Evolutionary conservation across 2,113 vertebrate species (phyloP).

Genomic region (Clinocottus analis): DNA sequence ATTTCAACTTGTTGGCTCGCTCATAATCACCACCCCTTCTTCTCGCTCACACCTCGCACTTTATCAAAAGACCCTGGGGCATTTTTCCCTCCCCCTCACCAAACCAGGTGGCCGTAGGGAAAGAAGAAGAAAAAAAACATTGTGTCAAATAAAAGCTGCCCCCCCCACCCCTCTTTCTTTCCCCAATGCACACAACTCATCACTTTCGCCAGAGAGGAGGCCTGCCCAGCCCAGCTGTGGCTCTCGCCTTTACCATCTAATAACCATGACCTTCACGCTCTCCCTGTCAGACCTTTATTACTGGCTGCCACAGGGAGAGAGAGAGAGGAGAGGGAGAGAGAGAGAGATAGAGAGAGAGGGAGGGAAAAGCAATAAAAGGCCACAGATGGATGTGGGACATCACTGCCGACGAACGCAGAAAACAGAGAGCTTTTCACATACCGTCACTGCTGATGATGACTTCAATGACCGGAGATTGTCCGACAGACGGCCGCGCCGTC

Average conservation of each 20-base stretch:
- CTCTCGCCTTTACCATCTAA: slow-evolving; percentile 78
- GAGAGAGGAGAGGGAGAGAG: slow-evolving; percentile 58
- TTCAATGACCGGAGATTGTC: slow-evolving; percentile 61
- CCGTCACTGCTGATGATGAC: slow-evolving; percentile 57
- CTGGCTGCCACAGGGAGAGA: slow-evolving; percentile 63
- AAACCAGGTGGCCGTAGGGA: slow-evolving; percentile 70
- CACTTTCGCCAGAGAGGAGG: slow-evolving; percentile 69
- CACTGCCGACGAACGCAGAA: slow-evolving; percentile 67
- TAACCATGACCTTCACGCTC: slow-evolving; percentile 82
- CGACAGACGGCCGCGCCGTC: slow-evolving; percentile 46
- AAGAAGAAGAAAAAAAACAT: slow-evolving; percentile 52
- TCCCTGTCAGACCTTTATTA: slow-evolving; percentile 80
- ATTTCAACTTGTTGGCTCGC: slow-evolving; percentile 53
- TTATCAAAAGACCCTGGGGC: slow-evolving; percentile 62
- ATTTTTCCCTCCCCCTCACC: slow-evolving; percentile 3
- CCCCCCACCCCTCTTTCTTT: neutral
- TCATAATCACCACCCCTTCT: slow-evolving; percentile 52
- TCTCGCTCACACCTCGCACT: slow-evolving; percentile 60
- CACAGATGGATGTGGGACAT: slow-evolving; percentile 74
- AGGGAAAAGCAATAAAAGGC: slow-evolving; percentile 72
- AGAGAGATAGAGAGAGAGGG: slow-evolving; percentile 29
- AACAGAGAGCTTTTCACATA: slow-evolving; percentile 73
- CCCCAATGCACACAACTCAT: slow-evolving; percentile 70
- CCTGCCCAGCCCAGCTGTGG: slow-evolving; percentile 77
- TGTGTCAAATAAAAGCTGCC: slow-evolving; percentile 55